A percentile compares a stretch with the other conserved stretches of the same genome.
Evolutionary conservation across 1,140 invertebrate genomes (phyloP).

Genomic region (Chymomyza costata): DNA sequence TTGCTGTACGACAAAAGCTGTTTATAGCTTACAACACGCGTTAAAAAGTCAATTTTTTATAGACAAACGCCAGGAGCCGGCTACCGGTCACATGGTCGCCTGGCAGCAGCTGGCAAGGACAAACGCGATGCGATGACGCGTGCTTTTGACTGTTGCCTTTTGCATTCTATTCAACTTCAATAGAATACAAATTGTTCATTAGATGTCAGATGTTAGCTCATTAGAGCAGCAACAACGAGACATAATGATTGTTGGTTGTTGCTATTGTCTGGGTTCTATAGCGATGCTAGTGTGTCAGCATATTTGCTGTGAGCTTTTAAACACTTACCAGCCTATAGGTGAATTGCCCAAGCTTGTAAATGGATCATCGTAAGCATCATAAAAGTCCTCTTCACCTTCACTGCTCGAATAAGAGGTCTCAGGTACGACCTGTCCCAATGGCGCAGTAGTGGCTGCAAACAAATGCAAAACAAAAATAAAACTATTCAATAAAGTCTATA

Average conservation of each 20-base stretch:
- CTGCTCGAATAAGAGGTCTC: constrained; percentile 96
- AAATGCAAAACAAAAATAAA: constrained; percentile 7
- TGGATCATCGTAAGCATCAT: constrained; percentile 91
- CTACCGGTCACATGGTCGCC: constrained; percentile 7
- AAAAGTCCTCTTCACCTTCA: constrained; percentile 97
- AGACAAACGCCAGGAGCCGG: too few relatives aligned
- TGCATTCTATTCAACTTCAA: too few relatives aligned
- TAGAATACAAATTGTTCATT: too few relatives aligned
- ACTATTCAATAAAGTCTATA: too few relatives aligned
- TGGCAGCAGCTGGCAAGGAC: too few relatives aligned
- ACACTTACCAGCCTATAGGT: constrained; percentile 75
- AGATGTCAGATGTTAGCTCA: not conserved
- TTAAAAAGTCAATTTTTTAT: too few relatives aligned
- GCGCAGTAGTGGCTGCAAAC: constrained; percentile 60
- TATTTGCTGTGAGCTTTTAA: constrained; percentile 3
- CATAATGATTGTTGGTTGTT: constrained; percentile 17
- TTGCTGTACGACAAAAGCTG: too few relatives aligned
- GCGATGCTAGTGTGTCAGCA: constrained; percentile 13
- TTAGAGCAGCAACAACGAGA: constrained; percentile 11
- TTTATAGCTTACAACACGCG: too few relatives aligned
- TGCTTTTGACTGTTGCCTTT: too few relatives aligned
- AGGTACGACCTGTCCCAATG: constrained; percentile 78
- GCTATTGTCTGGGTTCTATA: constrained; percentile 1
- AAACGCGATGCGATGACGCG: too few relatives aligned
- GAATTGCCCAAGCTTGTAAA: constrained; percentile 76